Percentiles rank a stretch among this genome's conserved stretches.
These are phyloP conservation scores for Drosophila albomicans DNA, from an alignment of 1,140 invertebrate genomes.

Conservation along the genomic window DNA sequence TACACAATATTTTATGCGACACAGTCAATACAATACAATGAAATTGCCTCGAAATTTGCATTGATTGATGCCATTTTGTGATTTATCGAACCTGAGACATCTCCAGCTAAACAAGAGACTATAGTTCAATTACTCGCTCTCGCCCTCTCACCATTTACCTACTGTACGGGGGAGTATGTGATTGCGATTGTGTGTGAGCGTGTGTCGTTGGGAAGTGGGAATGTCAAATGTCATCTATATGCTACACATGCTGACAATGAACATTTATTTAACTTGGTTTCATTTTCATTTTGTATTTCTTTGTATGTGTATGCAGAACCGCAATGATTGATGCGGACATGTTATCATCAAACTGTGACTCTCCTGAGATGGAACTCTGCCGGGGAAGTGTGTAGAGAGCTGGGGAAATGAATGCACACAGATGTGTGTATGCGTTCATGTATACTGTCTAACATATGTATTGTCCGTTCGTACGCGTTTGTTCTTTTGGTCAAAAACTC, in stretches of 20 bases:
- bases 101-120: slow-evolving; percentile 51
- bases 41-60: slow-evolving; percentile 58
- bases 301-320: slow-evolving; percentile 63
- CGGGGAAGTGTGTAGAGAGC: not conserved
- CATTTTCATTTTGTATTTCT: slow-evolving; percentile 68
- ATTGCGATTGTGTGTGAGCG: not conserved
- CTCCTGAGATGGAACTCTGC: slow-evolving; percentile 12
- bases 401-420: not conserved
- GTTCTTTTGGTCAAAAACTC: slow-evolving; percentile 70
- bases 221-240: slow-evolving; percentile 41
- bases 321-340: slow-evolving; percentile 79
- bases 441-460: not conserved
- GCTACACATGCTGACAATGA: slow-evolving; percentile 42
- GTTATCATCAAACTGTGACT: slow-evolving; percentile 74
- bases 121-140: slow-evolving; percentile 60
- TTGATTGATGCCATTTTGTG: slow-evolving; percentile 75
- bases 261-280: slow-evolving; percentile 71
- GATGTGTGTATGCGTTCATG: not conserved
- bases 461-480: slow-evolving; percentile 2
- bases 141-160: not conserved
- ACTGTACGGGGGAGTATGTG: not conserved
- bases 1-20: slow-evolving; percentile 12
- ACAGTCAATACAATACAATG: slow-evolving; percentile 14
- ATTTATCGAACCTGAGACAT: slow-evolving; percentile 76
- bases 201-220: not conserved